Percentiles rank a stretch among this genome's conserved stretches.
These are phyloP conservation scores for Tenrec ecaudatus DNA, from an alignment of 2,113 vertebrate genomes.

Conservation along the genomic window DNA sequence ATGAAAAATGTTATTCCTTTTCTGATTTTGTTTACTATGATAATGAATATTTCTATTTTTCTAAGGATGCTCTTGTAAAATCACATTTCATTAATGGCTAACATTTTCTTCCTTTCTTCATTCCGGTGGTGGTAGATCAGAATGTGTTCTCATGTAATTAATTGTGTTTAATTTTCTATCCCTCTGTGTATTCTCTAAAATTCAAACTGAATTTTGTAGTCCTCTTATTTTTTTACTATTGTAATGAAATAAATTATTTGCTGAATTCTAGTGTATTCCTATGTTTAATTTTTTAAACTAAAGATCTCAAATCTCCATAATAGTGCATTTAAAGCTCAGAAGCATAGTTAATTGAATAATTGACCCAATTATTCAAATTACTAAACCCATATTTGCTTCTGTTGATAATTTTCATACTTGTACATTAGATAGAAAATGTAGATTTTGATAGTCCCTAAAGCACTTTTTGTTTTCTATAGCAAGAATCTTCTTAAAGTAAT, in stretches of 20 bases:
- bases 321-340: neutral
- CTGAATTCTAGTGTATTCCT: conserved; percentile 40
- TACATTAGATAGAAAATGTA: conserved; percentile 44
- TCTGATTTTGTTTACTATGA: neutral
- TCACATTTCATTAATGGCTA: neutral
- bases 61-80: neutral
- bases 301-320: conserved; percentile 5
- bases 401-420: conserved; percentile 42
- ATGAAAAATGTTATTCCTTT: neutral
- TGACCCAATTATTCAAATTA: conserved; percentile 35
- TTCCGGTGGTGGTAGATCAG: neutral
- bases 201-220: neutral
- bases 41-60: conserved; percentile 9
- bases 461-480: conserved; percentile 38
- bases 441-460: neutral
- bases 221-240: neutral
- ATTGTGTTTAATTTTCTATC: neutral
- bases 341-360: conserved; percentile 73
- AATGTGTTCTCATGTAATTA: neutral
- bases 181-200: neutral
- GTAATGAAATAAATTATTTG: neutral
- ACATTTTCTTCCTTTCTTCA: neutral
- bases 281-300: conserved; percentile 24
- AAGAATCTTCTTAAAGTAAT: conserved; percentile 61
- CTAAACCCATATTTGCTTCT: neutral